These are phyloP conservation scores for Mechanitis mazaeus DNA, from an alignment of 2,888 invertebrate species.

Conservation along the genomic window DNA sequence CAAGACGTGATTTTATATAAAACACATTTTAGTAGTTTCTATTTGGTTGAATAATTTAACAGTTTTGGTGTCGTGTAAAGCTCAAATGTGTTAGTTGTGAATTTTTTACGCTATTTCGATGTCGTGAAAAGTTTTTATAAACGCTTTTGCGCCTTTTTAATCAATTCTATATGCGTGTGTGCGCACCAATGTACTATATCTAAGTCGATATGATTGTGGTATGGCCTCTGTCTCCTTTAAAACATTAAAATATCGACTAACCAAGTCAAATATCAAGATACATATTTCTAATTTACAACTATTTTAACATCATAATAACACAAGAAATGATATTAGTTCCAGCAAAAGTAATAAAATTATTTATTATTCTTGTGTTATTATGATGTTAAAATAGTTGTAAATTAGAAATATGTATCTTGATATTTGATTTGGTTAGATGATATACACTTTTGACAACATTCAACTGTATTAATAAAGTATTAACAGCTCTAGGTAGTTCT, in stretches of 20 bases:
- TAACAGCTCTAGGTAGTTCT: too few species aligned
- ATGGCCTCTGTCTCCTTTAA: constrained; percentile 15
- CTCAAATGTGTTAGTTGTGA: constrained; percentile 55
- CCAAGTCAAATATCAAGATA: neutral
- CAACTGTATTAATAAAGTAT: too few species aligned
- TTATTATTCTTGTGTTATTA: too few species aligned
- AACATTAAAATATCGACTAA: neutral
- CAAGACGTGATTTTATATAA: constrained; percentile 23
- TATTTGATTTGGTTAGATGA: too few species aligned
- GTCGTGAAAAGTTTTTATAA: constrained; percentile 65
- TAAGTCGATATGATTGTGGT: constrained; percentile 14
- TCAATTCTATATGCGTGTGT: constrained; percentile 37
- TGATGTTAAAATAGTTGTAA: too few species aligned
- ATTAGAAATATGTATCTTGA: too few species aligned
- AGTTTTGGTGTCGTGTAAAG: constrained; percentile 39
- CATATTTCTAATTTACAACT: too few species aligned
- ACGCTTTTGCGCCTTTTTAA: constrained; percentile 72
- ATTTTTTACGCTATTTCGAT: constrained; percentile 61
- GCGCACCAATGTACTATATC: constrained; percentile 26
- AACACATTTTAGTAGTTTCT: constrained; percentile 14
- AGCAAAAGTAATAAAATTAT: too few species aligned
- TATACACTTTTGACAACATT: too few species aligned
- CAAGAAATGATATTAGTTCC: too few species aligned
- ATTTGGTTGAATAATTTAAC: constrained; percentile 23
- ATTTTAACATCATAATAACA: too few species aligned